A percentile compares a stretch with the other conserved stretches of the same genome.
Evolutionary conservation across 2,113 vertebrate genomes (phyloP).

Genomic region (Piaya cayana): DNA sequence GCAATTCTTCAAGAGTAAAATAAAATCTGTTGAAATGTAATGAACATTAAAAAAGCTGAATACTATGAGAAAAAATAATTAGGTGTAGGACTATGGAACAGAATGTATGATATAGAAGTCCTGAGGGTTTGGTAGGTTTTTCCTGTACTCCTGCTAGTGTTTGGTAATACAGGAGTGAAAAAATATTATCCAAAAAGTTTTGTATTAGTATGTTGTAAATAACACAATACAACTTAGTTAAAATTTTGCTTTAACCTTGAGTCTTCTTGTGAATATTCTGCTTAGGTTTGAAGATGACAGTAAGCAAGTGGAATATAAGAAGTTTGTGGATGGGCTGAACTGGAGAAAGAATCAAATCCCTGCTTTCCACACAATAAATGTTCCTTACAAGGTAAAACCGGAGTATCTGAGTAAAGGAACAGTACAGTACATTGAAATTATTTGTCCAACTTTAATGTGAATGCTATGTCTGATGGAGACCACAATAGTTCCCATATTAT

Average conservation of each 20-base stretch:
- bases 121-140: background rate
- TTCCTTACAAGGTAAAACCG: conserved; percentile 77
- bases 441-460: conserved; percentile 1
- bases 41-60: background rate
- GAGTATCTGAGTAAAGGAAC: background rate
- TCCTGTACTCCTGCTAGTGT: background rate
- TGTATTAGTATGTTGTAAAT: background rate
- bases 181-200: background rate
- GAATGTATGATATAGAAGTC: background rate
- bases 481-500: background rate
- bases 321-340: conserved; percentile 82
- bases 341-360: conserved; percentile 80
- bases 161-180: background rate
- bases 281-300: conserved; percentile 76
- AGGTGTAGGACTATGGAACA: background rate
- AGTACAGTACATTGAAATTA: background rate
- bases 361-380: background rate
- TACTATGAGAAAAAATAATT: background rate
- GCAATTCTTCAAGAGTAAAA: background rate
- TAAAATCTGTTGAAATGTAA: background rate
- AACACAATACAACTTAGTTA: background rate
- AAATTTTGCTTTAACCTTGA: background rate
- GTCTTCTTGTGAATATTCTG: conserved; percentile 18
- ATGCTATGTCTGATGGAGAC: background rate
- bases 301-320: conserved; percentile 82